Conservation (phyloP, 2,113 vertebrate genomes). For the Rana temporaria region DNA sequence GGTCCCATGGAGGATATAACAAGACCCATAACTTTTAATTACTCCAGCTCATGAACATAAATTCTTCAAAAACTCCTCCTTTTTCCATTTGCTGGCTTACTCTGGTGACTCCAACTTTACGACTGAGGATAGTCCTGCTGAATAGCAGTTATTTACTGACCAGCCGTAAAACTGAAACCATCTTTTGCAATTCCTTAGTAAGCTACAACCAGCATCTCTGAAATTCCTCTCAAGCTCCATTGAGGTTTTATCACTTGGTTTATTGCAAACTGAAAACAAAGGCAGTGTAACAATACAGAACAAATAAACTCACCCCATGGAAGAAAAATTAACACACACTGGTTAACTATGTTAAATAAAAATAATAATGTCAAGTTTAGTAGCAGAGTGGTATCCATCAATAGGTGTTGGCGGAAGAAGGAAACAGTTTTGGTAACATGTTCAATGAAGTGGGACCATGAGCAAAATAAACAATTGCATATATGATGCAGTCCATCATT, state of each 20-base stretch:
- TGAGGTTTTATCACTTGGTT: slow-evolving; percentile 15
- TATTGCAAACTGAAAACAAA: not conserved
- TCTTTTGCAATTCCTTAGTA: slow-evolving; percentile 26
- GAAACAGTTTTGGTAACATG: no score
- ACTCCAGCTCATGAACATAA: slow-evolving; percentile 17
- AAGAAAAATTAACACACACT: not conserved
- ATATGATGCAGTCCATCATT: no score
- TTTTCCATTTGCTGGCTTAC: slow-evolving; percentile 30
- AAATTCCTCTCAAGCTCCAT: slow-evolving; percentile 3
- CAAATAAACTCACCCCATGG: not conserved
- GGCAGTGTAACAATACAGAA: not conserved
- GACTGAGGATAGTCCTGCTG: slow-evolving; percentile 27
- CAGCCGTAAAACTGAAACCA: slow-evolving; percentile 12
- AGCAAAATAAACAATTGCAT: no score
- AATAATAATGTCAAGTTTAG: not conserved
- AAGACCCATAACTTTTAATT: slow-evolving; percentile 37
- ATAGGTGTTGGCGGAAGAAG: no score
- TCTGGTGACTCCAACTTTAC: slow-evolving; percentile 30
- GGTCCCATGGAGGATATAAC: slow-evolving; percentile 31
- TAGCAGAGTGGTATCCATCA: not conserved
- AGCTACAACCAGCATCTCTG: not conserved
- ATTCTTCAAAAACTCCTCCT: not conserved
- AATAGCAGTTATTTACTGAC: slow-evolving; percentile 41
- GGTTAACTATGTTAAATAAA: not conserved
- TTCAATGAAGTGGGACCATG: no score